Evolutionary conservation across 1,140 invertebrate genomes (phyloP).

Genomic region (Acromyrmex echinatior): DNA sequence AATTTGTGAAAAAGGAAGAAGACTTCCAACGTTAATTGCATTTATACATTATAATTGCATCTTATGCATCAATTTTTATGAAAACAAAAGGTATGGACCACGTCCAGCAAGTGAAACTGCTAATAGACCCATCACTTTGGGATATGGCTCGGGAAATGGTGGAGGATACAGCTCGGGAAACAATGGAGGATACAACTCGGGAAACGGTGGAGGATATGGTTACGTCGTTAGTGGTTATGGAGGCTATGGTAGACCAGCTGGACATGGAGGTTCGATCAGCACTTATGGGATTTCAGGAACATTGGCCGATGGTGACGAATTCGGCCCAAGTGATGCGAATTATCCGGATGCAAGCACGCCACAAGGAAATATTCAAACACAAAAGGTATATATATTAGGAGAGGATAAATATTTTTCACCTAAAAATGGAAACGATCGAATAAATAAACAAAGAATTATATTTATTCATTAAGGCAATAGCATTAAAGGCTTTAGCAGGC

Average conservation of each 20-base stretch:
- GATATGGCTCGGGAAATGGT: conserved; percentile 68
- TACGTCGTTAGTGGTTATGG: conserved; percentile 77
- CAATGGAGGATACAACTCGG: conserved; percentile 67
- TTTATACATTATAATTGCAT: background rate
- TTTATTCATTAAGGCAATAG: conserved; percentile 82
- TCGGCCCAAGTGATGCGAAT: conserved; percentile 68
- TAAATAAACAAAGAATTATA: background rate
- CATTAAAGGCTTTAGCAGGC: conserved; percentile 91
- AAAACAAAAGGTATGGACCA: conserved; percentile 73
- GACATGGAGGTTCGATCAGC: conserved; percentile 54
- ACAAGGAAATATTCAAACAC: conserved; percentile 79
- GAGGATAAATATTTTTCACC: background rate
- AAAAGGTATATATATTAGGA: conserved; percentile 75
- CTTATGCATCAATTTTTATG: background rate
- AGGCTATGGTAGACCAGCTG: conserved; percentile 75
- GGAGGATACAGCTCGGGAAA: conserved; percentile 71
- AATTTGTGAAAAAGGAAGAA: background rate
- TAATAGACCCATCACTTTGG: conserved; percentile 70
- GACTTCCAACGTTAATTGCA: background rate
- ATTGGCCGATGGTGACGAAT: conserved; percentile 78
- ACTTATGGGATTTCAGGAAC: conserved; percentile 78
- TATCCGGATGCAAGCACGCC: conserved; percentile 69
- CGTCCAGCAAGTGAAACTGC: conserved; percentile 76
- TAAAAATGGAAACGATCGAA: background rate
- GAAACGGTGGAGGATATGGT: conserved; percentile 71